These are phyloP conservation scores for Drosophila orosa DNA, from an alignment of 1,140 invertebrate species.

Conservation along the genomic window DNA sequence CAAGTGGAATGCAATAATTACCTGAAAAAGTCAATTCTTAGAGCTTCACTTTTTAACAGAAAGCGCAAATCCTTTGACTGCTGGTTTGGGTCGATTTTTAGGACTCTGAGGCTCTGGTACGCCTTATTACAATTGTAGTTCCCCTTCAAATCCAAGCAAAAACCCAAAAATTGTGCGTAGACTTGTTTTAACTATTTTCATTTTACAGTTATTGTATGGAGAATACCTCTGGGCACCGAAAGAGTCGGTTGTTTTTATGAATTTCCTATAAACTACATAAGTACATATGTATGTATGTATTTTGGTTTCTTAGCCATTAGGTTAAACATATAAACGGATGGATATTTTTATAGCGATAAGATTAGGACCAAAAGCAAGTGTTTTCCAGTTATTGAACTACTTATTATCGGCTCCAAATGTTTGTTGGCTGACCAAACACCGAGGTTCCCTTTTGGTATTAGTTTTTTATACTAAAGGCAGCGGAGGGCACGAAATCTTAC, in stretches of 20 bases:
- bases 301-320: constrained; percentile 6
- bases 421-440: not conserved
- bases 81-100: constrained; percentile 15
- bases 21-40: not conserved
- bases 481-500: too few relatives aligned
- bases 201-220: not conserved
- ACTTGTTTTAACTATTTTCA: not conserved
- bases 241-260: not conserved
- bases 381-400: constrained; percentile 4
- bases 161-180: not conserved
- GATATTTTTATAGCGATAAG: constrained; percentile 29
- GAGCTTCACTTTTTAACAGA: constrained; percentile 6
- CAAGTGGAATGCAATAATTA: not conserved
- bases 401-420: not conserved
- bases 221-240: not conserved
- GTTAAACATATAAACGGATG: constrained; percentile 2
- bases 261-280: not conserved
- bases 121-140: not conserved
- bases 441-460: not conserved
- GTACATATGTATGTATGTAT: not conserved
- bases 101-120: constrained; percentile 14
- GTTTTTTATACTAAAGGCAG: too few relatives aligned
- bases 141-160: not conserved
- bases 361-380: constrained; percentile 1
- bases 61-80: constrained; percentile 13